Evolutionary conservation across 1,140 invertebrate genomes (phyloP).

Genomic region (Alviniconcha marisindica): DNA sequence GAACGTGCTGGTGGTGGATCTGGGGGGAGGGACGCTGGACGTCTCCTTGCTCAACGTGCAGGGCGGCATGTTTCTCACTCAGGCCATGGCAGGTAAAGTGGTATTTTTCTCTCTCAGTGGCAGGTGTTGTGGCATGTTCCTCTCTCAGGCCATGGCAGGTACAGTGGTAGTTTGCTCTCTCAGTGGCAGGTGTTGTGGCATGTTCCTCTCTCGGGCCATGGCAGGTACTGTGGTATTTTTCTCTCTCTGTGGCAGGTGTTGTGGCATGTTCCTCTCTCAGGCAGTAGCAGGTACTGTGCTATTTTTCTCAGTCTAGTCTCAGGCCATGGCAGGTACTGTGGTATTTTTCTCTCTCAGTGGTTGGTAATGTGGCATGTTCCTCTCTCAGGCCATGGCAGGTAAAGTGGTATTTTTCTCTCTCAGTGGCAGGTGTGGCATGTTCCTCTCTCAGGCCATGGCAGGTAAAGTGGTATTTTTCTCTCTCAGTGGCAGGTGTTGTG

Average conservation of each 20-base stretch:
- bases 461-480: constrained; percentile 55
- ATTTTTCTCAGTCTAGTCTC: too few relatives aligned
- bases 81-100: constrained; percentile 76
- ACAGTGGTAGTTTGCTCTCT: too few relatives aligned
- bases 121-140: constrained; percentile 74
- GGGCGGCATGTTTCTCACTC: constrained; percentile 78
- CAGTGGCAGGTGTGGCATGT: constrained; percentile 77
- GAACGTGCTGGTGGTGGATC: constrained; percentile 77
- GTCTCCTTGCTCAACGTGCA: constrained; percentile 78
- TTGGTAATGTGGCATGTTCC: too few relatives aligned
- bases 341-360: too few relatives aligned
- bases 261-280: neutral
- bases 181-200: too few relatives aligned
- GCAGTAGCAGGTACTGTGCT: too few relatives aligned
- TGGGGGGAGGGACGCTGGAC: constrained; percentile 78
- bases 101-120: too few relatives aligned
- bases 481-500: constrained; percentile 50
- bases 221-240: too few relatives aligned
- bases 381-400: too few relatives aligned
- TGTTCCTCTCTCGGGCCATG: too few relatives aligned
- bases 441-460: constrained; percentile 78
- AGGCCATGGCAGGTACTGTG: too few relatives aligned
- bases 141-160: too few relatives aligned
- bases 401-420: constrained; percentile 78
- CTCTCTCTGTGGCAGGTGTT: neutral